phyloP scores from a whole-genome alignment of 2,113 vertebrate genomes.

The Cavia aperea region DNA sequence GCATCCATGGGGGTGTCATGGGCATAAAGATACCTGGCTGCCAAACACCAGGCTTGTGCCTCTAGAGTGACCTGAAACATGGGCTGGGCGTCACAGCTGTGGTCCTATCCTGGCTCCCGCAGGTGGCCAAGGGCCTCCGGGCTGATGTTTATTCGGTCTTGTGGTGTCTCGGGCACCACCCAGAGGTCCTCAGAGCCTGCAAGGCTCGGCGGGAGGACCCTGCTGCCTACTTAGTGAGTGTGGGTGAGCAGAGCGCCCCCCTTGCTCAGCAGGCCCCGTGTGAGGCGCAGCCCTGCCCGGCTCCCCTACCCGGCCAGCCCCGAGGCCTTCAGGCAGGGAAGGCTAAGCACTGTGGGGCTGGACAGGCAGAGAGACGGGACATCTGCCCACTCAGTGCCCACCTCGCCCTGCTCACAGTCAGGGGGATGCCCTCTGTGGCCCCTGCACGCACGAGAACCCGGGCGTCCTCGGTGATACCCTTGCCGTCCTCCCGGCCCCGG shows the following conservation, averaged over 20 bases:
- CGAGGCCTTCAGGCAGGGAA: background rate
- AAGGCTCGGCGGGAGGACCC: background rate
- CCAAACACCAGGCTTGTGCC: fast-evolving
- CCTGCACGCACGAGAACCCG: background rate
- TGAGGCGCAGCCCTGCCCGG: background rate
- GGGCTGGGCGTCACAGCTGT: fast-evolving
- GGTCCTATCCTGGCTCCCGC: fast-evolving
- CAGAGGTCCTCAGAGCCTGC: background rate
- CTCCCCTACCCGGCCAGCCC: background rate
- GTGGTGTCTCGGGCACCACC: fast-evolving
- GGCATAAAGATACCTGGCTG: background rate
- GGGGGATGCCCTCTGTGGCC: background rate
- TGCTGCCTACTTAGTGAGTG: background rate
- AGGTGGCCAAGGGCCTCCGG: fast-evolving
- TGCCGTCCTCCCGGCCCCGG: background rate
- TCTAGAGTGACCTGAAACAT: no score
- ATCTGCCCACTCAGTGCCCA: background rate
- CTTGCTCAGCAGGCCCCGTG: no score
- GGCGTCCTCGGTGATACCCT: background rate
- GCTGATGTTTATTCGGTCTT: no score
- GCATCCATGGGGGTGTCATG: background rate
- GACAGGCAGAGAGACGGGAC: background rate
- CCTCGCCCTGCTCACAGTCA: background rate
- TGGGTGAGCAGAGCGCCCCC: background rate
- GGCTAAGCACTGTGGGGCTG: background rate